Conservation (phyloP, 2,797 vertebrate species). For the Paedocypris micromegethes region DNA sequence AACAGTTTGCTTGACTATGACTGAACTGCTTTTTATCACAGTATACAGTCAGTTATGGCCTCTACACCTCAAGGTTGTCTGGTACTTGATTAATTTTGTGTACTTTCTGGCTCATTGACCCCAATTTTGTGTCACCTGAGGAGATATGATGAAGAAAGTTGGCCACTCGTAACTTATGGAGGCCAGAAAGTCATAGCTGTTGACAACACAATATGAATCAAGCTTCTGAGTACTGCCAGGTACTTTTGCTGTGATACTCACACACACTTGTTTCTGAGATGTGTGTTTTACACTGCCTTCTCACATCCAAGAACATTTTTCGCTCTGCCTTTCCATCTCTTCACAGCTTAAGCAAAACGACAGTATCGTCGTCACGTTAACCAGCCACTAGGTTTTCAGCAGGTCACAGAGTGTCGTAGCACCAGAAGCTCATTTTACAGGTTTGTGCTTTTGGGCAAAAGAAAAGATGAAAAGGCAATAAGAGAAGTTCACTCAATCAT, state of each 20-base stretch:
- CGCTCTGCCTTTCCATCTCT: constrained; percentile 72
- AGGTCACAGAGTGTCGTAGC: constrained; percentile 41
- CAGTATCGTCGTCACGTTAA: constrained; percentile 51
- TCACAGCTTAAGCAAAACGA: constrained; percentile 68
- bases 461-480: constrained; percentile 76
- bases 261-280: constrained; percentile 68
- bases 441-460: constrained; percentile 65
- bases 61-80: too few relatives aligned
- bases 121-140: too few relatives aligned
- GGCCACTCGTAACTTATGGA: too few relatives aligned
- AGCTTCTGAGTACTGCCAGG: not conserved
- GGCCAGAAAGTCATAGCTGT: too few relatives aligned
- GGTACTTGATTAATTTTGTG: too few relatives aligned
- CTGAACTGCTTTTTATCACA: too few relatives aligned
- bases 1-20: too few relatives aligned
- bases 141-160: too few relatives aligned
- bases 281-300: constrained; percentile 80
- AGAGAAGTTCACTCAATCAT: constrained; percentile 65
- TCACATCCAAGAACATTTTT: constrained; percentile 66
- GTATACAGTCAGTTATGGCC: too few relatives aligned
- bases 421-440: constrained; percentile 43
- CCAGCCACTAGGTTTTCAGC: constrained; percentile 43
- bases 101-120: too few relatives aligned
- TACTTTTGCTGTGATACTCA: constrained; percentile 59
- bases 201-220: too few relatives aligned